Base-by-base conservation (phyloP, 2,113 vertebrate genomes). In the Salvelinus sp. region DNA sequence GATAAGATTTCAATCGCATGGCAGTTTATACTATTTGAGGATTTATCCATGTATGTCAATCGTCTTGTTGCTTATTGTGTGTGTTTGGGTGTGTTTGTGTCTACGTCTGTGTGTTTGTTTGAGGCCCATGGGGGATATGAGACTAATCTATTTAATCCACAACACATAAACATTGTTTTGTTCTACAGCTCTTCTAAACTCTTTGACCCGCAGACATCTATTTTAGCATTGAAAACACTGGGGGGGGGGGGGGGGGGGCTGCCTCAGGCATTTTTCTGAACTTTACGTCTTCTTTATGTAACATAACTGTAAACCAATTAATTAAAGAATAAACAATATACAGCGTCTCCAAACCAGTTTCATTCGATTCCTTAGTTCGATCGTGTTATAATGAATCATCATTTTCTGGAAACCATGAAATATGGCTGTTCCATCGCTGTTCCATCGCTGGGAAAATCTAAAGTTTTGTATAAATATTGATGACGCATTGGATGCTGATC, bases 391-490 rank as follows among this genome's bases (percentile, higher is more conserved):
- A 44, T 57, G 54, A 57, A 2, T 57, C 4, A 71, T 65, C 22
- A 30, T 65, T 50, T 27, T 22, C 25, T 33, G 65, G 57, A 48
- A 73, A 25, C 20, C 60, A 66, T 12, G 38, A 44, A 44, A 44
- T 9, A 44, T 44, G 38, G 38, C 38, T 44, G 2, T 44, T 9
- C 38, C 9, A 10, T 9, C 38, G 7, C 9, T 44, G 38, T n/a
- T n/a, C n/a, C n/a, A n/a, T 44, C 9, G 38, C 38, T 44, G 38
- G 38, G 38, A 44, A 44, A 44, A 44, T 44, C 9, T 60, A 65
- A 62, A 57, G 68, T 64, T 73, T 48, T 65, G 76, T 76, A 72
- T 73, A 74, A 77, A 76, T 63, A 22, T 73, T 74, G 80, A 23
- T 68, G 77, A 76, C 66, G 44, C 27, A 44, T 44, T 2, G 9